phyloP scores from a whole-genome alignment of 1,140 invertebrate genomes.

The Liolophura sinensis region DNA sequence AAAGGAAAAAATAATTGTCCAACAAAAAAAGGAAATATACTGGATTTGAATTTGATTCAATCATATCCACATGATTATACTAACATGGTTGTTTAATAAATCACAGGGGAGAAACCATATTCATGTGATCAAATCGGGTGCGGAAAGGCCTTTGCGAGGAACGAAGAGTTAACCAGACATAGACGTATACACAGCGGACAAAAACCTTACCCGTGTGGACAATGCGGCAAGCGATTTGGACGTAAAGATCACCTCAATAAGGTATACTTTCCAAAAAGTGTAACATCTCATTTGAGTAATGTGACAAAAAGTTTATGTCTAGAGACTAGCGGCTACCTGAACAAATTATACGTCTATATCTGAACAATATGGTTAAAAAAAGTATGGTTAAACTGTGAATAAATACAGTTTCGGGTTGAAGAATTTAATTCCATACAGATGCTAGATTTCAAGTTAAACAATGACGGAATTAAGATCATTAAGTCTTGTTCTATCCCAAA shows the following conservation, averaged over 20 bases:
- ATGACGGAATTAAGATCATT: too few relatives aligned
- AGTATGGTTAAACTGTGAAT: too few relatives aligned
- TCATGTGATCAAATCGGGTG: constrained; percentile 82
- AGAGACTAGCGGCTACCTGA: background rate
- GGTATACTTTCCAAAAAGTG: constrained; percentile 12
- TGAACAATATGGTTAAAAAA: too few relatives aligned
- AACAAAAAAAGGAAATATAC: too few relatives aligned
- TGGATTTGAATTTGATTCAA: too few relatives aligned
- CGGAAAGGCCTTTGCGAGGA: constrained; percentile 87
- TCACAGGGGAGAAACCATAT: constrained; percentile 80
- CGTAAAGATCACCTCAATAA: constrained; percentile 72
- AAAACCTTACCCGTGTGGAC: constrained; percentile 69
- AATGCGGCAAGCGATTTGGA: constrained; percentile 86
- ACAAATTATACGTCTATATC: background rate
- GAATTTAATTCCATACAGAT: too few relatives aligned
- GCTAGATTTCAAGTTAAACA: too few relatives aligned
- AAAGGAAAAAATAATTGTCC: too few relatives aligned
- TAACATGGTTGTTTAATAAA: constrained; percentile 15
- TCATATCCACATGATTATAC: constrained; percentile 20
- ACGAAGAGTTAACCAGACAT: constrained; percentile 90
- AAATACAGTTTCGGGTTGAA: background rate
- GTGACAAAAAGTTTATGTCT: background rate
- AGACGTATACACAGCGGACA: constrained; percentile 78
- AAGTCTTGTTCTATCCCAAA: too few relatives aligned
- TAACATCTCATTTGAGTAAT: background rate